Evolutionary conservation across 1,140 invertebrate genomes (phyloP).

Genomic region (Ceratoteleas bidentatus): DNA sequence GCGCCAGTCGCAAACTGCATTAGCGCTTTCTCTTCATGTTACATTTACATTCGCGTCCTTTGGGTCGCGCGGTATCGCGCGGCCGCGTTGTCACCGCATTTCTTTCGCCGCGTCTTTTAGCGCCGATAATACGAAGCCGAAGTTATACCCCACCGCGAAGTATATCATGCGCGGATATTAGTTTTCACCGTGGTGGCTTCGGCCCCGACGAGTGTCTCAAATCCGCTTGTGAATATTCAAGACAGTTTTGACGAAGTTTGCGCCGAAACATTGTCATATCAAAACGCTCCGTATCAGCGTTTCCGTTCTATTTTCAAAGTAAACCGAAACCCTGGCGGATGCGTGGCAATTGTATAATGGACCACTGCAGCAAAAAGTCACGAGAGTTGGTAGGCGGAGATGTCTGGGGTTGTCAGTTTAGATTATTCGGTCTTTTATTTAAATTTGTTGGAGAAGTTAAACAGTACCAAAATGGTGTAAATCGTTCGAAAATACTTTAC

Average conservation of each 20-base stretch:
- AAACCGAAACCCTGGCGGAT: conserved; percentile 39
- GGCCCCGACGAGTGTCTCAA: conserved; percentile 48
- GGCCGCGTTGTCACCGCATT: neutral
- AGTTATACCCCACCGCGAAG: conserved; percentile 22
- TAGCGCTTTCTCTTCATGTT: conserved; percentile 55
- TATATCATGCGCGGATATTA: conserved; percentile 57
- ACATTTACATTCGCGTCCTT: conserved; percentile 35
- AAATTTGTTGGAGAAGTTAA: neutral
- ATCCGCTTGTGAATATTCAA: conserved; percentile 65
- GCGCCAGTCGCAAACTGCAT: conserved; percentile 41
- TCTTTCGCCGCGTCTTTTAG: conserved; percentile 25
- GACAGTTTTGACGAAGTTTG: conserved; percentile 53
- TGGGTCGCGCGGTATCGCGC: conserved; percentile 12
- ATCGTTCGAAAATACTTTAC: no score
- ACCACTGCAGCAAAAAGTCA: conserved; percentile 14
- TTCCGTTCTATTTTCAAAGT: conserved; percentile 55
- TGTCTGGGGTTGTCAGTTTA: neutral
- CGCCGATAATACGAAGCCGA: conserved; percentile 35
- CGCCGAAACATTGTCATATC: conserved; percentile 61
- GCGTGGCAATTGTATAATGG: conserved; percentile 9
- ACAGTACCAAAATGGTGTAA: no score
- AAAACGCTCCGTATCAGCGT: conserved; percentile 51
- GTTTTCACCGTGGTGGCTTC: conserved; percentile 40
- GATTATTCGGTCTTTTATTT: no score
- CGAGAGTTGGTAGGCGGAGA: neutral